These are phyloP conservation scores for Enteromius unitaeniatus DNA, from an alignment of 2,797 vertebrate genomes.

Conservation along the genomic window DNA sequence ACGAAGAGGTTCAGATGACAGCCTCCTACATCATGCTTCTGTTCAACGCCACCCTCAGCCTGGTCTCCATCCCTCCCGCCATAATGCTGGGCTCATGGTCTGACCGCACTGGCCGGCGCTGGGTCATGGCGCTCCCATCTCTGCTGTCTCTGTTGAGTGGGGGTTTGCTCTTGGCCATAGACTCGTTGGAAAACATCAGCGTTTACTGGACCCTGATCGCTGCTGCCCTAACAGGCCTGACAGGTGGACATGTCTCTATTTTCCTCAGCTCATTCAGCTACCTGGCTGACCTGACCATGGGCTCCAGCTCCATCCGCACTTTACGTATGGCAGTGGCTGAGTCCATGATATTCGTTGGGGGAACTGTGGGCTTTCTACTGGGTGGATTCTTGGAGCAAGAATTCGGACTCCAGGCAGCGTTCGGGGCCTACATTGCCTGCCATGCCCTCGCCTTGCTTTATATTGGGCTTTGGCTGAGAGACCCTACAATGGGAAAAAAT, in stretches of 20 bases:
- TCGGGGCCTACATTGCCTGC: slow-evolving; percentile 62
- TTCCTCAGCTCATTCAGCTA: slow-evolving; percentile 74
- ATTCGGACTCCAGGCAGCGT: slow-evolving; percentile 58
- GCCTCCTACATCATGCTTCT: slow-evolving; percentile 68
- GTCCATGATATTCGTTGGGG: slow-evolving; percentile 73
- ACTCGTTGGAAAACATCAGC: slow-evolving; percentile 54
- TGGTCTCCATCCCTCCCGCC: slow-evolving; percentile 67
- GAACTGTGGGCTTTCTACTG: slow-evolving; percentile 66
- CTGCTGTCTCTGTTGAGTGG: slow-evolving; percentile 63
- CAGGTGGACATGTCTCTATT: slow-evolving; percentile 67
- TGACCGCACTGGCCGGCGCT: slow-evolving; percentile 60
- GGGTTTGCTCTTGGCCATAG: slow-evolving; percentile 62
- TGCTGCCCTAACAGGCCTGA: slow-evolving; percentile 63
- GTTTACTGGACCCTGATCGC: slow-evolving; percentile 64
- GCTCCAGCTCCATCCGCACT: slow-evolving; percentile 59
- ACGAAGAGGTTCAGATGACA: slow-evolving; percentile 57
- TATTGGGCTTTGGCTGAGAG: slow-evolving; percentile 67
- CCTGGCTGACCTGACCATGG: slow-evolving; percentile 67
- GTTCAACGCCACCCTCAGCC: slow-evolving; percentile 59
- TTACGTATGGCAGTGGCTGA: slow-evolving; percentile 70
- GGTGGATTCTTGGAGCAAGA: slow-evolving; percentile 66
- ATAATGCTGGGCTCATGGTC: slow-evolving; percentile 73
- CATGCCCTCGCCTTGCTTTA: slow-evolving; percentile 65
- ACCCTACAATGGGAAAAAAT: slow-evolving; percentile 39
- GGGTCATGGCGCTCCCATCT: slow-evolving; percentile 67